Percentiles rank a stretch among this genome's conserved stretches.
These are phyloP conservation scores for Leptinotarsa rubiginosa DNA, from an alignment of 2,888 invertebrate species.

Conservation along the genomic window DNA sequence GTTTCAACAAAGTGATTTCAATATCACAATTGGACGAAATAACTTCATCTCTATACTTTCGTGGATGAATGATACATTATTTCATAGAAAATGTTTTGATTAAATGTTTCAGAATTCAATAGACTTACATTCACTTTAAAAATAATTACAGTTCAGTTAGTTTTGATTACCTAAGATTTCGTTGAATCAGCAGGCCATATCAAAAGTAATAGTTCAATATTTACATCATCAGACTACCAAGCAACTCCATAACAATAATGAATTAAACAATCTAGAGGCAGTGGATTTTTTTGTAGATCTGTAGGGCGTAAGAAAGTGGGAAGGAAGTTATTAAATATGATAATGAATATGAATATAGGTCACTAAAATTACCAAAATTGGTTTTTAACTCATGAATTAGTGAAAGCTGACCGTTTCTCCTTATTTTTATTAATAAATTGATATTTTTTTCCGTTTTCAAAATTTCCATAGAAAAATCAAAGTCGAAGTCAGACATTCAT, in stretches of 20 bases:
- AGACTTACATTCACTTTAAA: neutral
- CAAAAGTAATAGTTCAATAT: conserved; percentile 1
- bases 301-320: no score
- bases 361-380: no score
- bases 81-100: conserved; percentile 31
- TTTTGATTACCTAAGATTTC: conserved; percentile 28
- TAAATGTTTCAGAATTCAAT: conserved; percentile 32
- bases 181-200: conserved; percentile 16
- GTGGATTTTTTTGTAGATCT: no score
- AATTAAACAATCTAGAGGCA: no score
- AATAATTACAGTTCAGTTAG: conserved; percentile 32
- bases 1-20: neutral
- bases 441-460: no score
- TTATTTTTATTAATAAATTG: no score
- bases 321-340: no score
- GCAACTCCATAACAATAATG: neutral
- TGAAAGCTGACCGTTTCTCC: accelerated
- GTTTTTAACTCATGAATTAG: no score
- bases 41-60: neutral
- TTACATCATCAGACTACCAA: neutral
- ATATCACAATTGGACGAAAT: neutral
- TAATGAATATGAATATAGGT: no score
- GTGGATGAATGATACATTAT: neutral
- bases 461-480: no score
- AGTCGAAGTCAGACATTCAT: no score